Base-by-base conservation (phyloP, 92 coral and sea anemone species). In the Phenganax subtilis region DNA sequence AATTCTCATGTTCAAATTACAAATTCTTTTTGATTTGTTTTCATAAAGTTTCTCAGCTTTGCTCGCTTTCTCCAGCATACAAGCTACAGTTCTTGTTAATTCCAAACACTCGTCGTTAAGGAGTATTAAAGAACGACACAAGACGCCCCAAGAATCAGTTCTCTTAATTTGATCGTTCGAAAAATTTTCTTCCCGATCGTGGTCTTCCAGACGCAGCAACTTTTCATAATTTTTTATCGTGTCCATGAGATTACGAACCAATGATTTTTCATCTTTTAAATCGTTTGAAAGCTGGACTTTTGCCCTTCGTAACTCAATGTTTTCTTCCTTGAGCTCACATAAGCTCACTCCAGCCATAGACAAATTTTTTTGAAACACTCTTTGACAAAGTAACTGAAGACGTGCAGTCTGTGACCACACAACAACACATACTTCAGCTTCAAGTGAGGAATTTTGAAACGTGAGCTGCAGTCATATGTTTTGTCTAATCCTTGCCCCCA, bases 211-310 rank as follows among this genome's bases (percentile, higher is more conserved):
- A 76, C 83, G 87, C 44, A 93, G 71, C 20, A 94, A 81, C 59
- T 87, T 85, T 72, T 96, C 93, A 84, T 96, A 96, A 84, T 88
- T 92, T 75, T 92, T 96, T 12, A 96, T 92, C 61, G 93, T 97
- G 55, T 93, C 90, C 79, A 90, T 88, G n/a, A 96, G 85, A 57
- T 96, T 88, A 56, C 72, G 89, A 0, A 96, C 99, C 88, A 96
- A 87, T 57, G 88, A 91, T 70, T 75, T 80, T 74, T 96, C 97
- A 63, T 96, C 99, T 10, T 83, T 83, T 31, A 96, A 86, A 66
- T 90, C 88, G 25, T 70, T 73, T 27, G 87, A 81, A 55, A 96
- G 77, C 64, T 92, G 93, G 16, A 87, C 86, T 76, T 89, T 92
- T 63, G 84, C 76, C 31, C 85, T 83, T 53, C 85, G 81, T n/a